These are phyloP conservation scores for Misgurnus anguillicaudatus DNA, from an alignment of 2,113 vertebrate genomes.

Conservation along the genomic window DNA sequence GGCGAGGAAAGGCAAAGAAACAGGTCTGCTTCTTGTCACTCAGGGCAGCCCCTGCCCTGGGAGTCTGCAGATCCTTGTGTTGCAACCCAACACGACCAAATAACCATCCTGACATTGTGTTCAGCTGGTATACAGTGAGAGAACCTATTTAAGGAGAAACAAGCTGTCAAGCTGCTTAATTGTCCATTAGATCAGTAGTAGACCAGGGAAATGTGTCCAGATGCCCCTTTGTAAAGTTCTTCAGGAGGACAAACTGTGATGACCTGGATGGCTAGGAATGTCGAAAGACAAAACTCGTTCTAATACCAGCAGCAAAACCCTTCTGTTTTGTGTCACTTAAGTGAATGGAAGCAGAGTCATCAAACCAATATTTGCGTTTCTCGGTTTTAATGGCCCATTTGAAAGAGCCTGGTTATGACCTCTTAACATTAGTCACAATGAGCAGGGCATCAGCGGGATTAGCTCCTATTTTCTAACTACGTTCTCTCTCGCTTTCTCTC, in stretches of 20 bases:
- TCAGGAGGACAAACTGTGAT: neutral
- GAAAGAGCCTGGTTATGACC: conserved; percentile 49
- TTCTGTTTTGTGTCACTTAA: conserved; percentile 53
- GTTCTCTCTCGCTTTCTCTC: neutral
- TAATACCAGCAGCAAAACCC: conserved; percentile 50
- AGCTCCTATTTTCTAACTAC: conserved; percentile 34
- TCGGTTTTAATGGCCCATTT: conserved; percentile 62
- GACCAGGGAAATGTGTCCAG: neutral
- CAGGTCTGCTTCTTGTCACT: conserved; percentile 75
- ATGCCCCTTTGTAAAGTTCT: conserved; percentile 2
- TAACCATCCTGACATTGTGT: conserved; percentile 4
- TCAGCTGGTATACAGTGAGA: conserved; percentile 5
- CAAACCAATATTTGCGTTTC: conserved; percentile 57
- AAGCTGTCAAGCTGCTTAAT: neutral
- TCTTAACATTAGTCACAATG: conserved; percentile 59
- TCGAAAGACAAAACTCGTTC: conserved; percentile 22
- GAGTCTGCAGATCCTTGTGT: conserved; percentile 21
- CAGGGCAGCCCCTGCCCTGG: conserved; percentile 58
- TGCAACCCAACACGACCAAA: conserved; percentile 41
- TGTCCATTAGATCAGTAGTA: conserved; percentile 27
- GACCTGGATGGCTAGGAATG: conserved; percentile 17
- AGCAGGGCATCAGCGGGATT: conserved; percentile 36
- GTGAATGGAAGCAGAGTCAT: conserved; percentile 51
- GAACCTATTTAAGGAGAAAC: conserved; percentile 1
- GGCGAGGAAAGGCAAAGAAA: conserved; percentile 70